Conservation (phyloP, 2,797 vertebrate genomes). For the Xenops minutus region DNA sequence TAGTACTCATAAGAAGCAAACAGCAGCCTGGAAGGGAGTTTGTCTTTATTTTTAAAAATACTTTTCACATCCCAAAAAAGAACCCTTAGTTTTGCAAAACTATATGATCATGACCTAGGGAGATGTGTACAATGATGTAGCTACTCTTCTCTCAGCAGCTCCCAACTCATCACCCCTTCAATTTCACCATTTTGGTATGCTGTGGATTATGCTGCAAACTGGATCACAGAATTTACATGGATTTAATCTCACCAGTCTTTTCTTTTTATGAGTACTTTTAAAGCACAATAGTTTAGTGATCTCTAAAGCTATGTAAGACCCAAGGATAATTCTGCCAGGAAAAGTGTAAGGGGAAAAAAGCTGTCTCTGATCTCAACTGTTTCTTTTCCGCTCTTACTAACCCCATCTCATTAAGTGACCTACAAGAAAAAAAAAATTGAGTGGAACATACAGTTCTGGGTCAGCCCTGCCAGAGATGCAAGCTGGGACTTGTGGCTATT, state of each 20-base stretch:
- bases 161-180: not conserved
- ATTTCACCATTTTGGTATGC: not conserved
- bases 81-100: not conserved
- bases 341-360: not conserved
- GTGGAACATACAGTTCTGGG: not conserved
- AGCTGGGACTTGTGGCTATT: not conserved
- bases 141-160: not conserved
- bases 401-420: not conserved
- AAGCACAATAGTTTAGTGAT: not conserved
- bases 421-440: not conserved
- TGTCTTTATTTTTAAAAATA: not conserved
- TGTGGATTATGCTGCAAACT: not conserved
- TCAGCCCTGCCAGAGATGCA: not conserved
- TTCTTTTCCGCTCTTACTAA: not conserved
- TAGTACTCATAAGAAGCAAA: not conserved
- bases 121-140: not conserved
- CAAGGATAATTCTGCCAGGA: not conserved
- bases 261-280: not conserved
- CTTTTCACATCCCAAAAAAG: not conserved
- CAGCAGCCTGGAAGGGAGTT: not conserved
- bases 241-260: not conserved
- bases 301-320: not conserved
- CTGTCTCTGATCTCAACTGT: not conserved
- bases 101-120: not conserved
- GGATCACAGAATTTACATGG: not conserved